Base-by-base conservation (phyloP, 2,888 invertebrate genomes). In the Leucophenga maculata region DNA sequence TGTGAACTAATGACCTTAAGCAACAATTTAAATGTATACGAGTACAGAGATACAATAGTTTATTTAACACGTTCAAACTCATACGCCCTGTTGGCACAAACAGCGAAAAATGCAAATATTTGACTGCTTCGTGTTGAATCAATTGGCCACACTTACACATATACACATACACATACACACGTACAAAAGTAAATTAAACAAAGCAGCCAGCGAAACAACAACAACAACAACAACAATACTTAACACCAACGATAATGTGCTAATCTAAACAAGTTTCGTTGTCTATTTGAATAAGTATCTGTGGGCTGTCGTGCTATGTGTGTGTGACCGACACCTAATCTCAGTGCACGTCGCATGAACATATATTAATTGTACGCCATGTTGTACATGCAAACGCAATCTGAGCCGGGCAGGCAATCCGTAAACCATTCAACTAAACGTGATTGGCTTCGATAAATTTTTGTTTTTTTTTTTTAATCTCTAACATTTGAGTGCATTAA, bases 271-370 rank as follows among this genome's bases (percentile, higher is more conserved):
- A 52, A 62, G 62, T 20, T 62, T 74, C 70, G 39, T 75, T 73
- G 69, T 71, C 73, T 67, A 77, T 72, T 68, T 57, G 46, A 16
- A 8, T 18, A 18, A 62, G 3, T 14, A 26, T 65, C 22, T 14
- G 16, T 26, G 22, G 31, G 80, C 74, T 73, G 75, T 75, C 70
- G 68, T 72, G 76, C 72, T 74, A n/a, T 74, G 65, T 75, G 72
- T 75, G 74, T 78, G 74, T 39, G 18, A 6, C 8, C 52, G 6
- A 20, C 20, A 20, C 16, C 52, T 57, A 57, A 57, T 57, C 57
- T 57, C n/a, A 14, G 57, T 9, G 22, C 22, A 57, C 31, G 31
- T 57, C 57, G 26, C 57, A 31, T 26, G 22, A 31, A 32, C 31
- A 57, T 31, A 79, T 74, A 74, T 68, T 78, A 77, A 78, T 78